Percentiles rank a stretch among this genome's conserved stretches.
Evolutionary conservation across 2,113 vertebrate genomes (phyloP).

Genomic region (Scolopax mira): DNA sequence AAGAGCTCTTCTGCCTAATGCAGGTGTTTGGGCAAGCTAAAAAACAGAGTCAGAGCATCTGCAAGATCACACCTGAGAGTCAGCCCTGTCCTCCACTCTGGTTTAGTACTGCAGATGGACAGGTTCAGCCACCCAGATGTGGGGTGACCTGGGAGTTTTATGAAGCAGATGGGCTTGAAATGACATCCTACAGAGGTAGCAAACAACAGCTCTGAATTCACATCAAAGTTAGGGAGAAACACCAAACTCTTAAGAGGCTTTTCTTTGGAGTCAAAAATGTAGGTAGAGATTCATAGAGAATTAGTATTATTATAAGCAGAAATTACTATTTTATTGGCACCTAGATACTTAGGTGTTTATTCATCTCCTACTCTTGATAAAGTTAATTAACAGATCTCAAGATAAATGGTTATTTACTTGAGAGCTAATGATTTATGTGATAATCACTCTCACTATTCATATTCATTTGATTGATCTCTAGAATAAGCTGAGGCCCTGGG

Average conservation of each 20-base stretch:
- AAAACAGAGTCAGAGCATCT: not conserved
- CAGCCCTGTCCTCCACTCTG: not conserved
- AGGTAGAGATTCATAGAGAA: not conserved
- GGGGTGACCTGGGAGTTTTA: not conserved
- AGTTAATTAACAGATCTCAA: conserved; percentile 26
- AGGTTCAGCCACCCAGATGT: not conserved
- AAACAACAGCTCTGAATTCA: not conserved
- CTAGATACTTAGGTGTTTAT: not conserved
- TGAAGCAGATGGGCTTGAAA: not conserved
- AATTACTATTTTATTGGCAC: not conserved
- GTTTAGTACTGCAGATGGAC: not conserved
- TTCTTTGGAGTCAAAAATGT: not conserved
- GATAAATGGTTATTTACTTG: not conserved
- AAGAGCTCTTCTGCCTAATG: not conserved
- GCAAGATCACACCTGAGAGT: not conserved
- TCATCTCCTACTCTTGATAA: not conserved
- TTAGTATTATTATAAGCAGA: not conserved
- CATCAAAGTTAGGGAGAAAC: not conserved
- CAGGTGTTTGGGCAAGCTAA: not conserved
- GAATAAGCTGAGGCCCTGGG: not conserved
- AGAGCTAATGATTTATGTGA: not conserved
- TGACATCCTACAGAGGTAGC: not conserved
- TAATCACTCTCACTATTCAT: not conserved
- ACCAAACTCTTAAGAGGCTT: not conserved
- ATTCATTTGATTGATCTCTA: not conserved